Conservation (phyloP, 1,140 invertebrate genomes). For the Drosophila saltans region DNA sequence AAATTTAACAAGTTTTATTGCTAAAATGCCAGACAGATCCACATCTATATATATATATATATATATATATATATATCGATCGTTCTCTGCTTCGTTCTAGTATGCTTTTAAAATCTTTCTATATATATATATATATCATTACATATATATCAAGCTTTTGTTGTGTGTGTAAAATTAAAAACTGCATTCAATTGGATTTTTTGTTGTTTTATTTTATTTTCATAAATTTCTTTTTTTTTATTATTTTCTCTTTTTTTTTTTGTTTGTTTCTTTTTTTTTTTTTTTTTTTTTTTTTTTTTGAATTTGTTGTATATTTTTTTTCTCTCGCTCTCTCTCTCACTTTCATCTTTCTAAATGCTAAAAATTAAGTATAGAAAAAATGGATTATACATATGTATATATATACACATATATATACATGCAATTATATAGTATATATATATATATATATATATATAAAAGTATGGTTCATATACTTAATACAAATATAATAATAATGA, state of each 20-base stretch:
- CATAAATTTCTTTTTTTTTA: conserved; percentile 26
- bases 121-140: conserved; percentile 28
- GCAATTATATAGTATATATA: conserved; percentile 34
- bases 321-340: conserved; percentile 4
- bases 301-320: conserved; percentile 13
- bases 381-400: conserved; percentile 27
- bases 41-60: neutral
- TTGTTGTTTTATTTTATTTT: conserved; percentile 41
- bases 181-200: conserved; percentile 33
- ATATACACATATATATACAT: conserved; percentile 20
- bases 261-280: conserved; percentile 18
- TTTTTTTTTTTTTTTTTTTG: conserved; percentile 7
- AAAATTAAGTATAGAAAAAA: conserved; percentile 58
- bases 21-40: conserved; percentile 40
- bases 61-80: neutral
- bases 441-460: conserved; percentile 30
- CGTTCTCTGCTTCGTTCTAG: neutral
- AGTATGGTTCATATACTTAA: neutral
- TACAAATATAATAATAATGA: conserved; percentile 12
- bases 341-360: conserved; percentile 47
- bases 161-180: conserved; percentile 41
- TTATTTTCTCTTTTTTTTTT: conserved; percentile 4
- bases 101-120: conserved; percentile 32
- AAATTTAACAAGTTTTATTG: conserved; percentile 50
- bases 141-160: conserved; percentile 14